Base-by-base conservation (phyloP, 2,113 vertebrate species). In the Sardina pilchardus region DNA sequence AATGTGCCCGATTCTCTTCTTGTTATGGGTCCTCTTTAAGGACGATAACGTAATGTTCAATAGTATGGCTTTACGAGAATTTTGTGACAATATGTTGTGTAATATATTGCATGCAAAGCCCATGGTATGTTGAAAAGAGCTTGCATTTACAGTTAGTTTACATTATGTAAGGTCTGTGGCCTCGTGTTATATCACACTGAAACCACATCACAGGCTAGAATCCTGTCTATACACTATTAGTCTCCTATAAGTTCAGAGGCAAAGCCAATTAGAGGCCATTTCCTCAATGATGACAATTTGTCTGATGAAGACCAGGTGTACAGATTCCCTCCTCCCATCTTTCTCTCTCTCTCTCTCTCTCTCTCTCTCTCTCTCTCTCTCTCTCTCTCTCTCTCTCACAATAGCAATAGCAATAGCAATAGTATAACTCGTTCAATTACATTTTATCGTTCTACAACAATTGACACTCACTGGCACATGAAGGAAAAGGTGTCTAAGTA, bases 111-210 rank as follows among this genome's bases (percentile, higher is more conserved):
- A 78, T 78, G 71, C 36, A 78, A 78, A 16, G 30, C 1, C 12
- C 10, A 36, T 12, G 7, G 14, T 34, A 16, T 78, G 71, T 39
- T 34, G 10, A 78, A 12, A 78, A 36, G 71, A 78, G 30, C 71
- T 36, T 78, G 34, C 30, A 78, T 36, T 78, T 36, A 78, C 34
- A 30, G 30, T 78, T 78, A 78, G 26, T 36, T 34, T 78, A 16
- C 12, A 78, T 78, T 78, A 78, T 78, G 71, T 78, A 36, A 78
- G 71, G 34, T 78, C 71, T 17, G 71, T 78, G 71, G 30, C 14
- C 30, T 36, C 12, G 10, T 78, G 71, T 39, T 30, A 78, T 78
- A 59, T 59, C 53, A 59, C 12, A 78, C 71, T 78, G 30, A 36
- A 16, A 78, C 12, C 30, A 78, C 34, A 36, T 75, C 67, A 75